A percentile compares a stretch with the other conserved stretches of the same genome.
Evolutionary conservation across 2,888 invertebrate genomes (phyloP).

Genomic region (Oegoconia quadripuncta): DNA sequence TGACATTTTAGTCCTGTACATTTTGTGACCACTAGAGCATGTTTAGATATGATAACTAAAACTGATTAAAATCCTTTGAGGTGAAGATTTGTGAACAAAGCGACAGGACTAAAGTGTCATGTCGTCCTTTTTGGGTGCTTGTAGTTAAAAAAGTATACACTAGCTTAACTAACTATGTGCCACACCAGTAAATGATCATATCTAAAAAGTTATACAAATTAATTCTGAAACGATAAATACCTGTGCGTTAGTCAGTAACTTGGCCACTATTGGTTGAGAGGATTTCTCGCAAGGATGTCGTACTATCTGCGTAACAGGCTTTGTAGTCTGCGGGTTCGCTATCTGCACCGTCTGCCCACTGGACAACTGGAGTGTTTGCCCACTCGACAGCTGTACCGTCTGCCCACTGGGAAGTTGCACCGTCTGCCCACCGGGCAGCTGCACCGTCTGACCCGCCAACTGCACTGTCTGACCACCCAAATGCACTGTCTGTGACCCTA

Average conservation of each 20-base stretch:
- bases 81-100: too few relatives aligned
- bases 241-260: conserved; percentile 85
- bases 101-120: too few relatives aligned
- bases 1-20: too few relatives aligned
- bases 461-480: conserved; percentile 27
- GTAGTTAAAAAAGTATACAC: too few relatives aligned
- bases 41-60: too few relatives aligned
- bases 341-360: conserved; percentile 60
- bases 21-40: too few relatives aligned
- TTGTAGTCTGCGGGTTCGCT: conserved; percentile 50
- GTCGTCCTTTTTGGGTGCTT: too few relatives aligned
- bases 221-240: too few relatives aligned
- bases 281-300: conserved; percentile 55
- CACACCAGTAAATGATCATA: too few relatives aligned
- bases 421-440: conserved; percentile 72
- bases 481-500: conserved; percentile 32
- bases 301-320: conserved; percentile 57
- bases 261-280: conserved; percentile 82
- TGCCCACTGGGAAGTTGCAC: conserved; percentile 58
- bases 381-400: conserved; percentile 54
- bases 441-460: conserved; percentile 50
- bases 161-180: too few relatives aligned
- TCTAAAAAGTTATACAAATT: too few relatives aligned
- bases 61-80: too few relatives aligned
- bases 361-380: conserved; percentile 56